Evolutionary conservation across 2,797 vertebrate species (phyloP), one percentile per base, ranked within the genome.

Genomic region (Rousettus madagascariensis): DNA sequence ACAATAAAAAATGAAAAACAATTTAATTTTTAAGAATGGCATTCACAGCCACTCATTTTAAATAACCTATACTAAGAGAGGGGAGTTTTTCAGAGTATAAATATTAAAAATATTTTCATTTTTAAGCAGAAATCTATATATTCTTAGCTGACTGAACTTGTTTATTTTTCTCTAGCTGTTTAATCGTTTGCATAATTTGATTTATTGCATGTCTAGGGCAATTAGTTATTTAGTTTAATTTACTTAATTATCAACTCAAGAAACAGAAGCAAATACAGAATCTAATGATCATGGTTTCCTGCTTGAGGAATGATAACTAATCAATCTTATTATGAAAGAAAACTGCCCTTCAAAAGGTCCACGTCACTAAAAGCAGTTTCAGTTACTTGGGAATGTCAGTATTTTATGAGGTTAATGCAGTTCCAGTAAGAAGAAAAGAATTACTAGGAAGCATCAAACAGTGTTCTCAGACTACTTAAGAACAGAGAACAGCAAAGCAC

Each of bases 111-210:
- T 30, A 89, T 43, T 59, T 87, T 71, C 15, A 38, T 24, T 57
- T 93, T 71, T 59, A 80, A 38, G 33, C 6, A 90, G 17, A 78
- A 71, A 30, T 15, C 2, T 68, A 6, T 36, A 66, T 59, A 75
- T 69, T 72, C 46, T 71, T 77, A 71, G 12, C n/a, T 83, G 30
- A 53, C 11, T 90, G 5, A 90, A 41, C 49, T 22, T 66, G 3
- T 22, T 96, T 66, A 20, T 59, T 33, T 86, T 93, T 86, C 49
- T 66, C 33, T 79, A 83, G 16, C 16, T 68, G 2, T 74, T 82
- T 51, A 59, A 90, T 71, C 91, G 8, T 94, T 86, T 79, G 61
- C 53, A 17, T 26, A 68, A 75, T 96, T 96, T 84, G 41, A 91
- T 72, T 89, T 89, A 51, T 24, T 74, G 6, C 16, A 26, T 91